Evolutionary conservation across 92 coral and sea anemone genomes (phyloP).

Genomic region (Nematostella vectensis): DNA sequence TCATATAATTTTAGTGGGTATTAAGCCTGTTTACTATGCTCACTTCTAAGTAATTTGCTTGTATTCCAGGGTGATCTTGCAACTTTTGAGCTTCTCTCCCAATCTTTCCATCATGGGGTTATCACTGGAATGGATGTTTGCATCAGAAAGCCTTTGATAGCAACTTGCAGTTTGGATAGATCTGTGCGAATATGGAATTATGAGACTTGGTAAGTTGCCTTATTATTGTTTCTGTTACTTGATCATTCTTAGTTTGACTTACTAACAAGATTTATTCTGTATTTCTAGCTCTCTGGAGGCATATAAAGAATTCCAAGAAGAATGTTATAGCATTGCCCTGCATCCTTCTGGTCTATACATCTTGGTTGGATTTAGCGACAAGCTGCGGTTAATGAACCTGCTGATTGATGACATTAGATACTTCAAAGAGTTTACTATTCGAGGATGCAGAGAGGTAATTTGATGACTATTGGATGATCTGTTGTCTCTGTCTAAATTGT

Average conservation of each 20-base stretch:
- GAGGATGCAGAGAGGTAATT: slow-evolving; percentile 97
- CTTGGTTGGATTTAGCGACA: slow-evolving; percentile 98
- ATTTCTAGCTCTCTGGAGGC: slow-evolving; percentile 71
- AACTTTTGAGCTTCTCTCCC: slow-evolving; percentile 85
- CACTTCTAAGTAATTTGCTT: too few relatives aligned
- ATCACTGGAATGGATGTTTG: slow-evolving; percentile 99
- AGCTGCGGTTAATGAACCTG: slow-evolving; percentile 93
- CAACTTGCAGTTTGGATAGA: slow-evolving; percentile 95
- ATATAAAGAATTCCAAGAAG: slow-evolving; percentile 92
- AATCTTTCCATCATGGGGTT: slow-evolving; percentile 90
- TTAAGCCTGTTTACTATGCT: too few relatives aligned
- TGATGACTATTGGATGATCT: neutral
- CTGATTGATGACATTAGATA: slow-evolving; percentile 96
- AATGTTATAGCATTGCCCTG: slow-evolving; percentile 97
- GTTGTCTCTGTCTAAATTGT: too few relatives aligned
- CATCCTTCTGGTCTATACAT: slow-evolving; percentile 98
- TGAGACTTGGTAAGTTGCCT: slow-evolving; percentile 93
- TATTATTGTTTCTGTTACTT: neutral
- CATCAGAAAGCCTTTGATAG: slow-evolving; percentile 89
- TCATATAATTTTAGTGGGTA: too few relatives aligned
- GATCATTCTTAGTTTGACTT: too few relatives aligned
- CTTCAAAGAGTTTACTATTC: slow-evolving; percentile 91
- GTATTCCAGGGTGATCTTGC: slow-evolving; percentile 85
- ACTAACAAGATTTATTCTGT: too few relatives aligned
- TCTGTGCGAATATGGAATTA: slow-evolving; percentile 99